Percentiles rank a stretch among this genome's conserved stretches.
phyloP scores from a whole-genome alignment of 2,113 vertebrate species.

The Leucosticte australis region DNA sequence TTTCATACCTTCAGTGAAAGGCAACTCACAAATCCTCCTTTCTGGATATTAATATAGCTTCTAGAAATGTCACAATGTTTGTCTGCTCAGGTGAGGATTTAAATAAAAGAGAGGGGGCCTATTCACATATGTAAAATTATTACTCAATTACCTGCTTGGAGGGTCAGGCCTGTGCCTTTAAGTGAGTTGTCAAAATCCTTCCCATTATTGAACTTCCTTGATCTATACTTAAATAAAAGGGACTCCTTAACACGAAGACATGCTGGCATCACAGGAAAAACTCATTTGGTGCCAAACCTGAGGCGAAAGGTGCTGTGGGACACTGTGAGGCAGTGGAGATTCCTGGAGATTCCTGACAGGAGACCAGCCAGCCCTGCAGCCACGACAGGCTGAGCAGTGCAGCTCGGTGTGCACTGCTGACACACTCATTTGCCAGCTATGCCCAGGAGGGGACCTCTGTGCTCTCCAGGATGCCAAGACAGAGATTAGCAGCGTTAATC shows the following conservation, averaged over 20 bases:
- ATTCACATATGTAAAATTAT: neutral
- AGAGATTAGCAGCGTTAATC: neutral
- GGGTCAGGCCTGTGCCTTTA: neutral
- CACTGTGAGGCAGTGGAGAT: accelerated
- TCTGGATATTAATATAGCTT: neutral
- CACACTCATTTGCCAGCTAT: neutral
- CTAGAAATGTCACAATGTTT: neutral
- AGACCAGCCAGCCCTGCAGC: neutral
- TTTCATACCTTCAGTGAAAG: neutral
- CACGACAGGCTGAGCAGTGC: accelerated
- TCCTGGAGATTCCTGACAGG: neutral
- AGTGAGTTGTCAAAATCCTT: neutral
- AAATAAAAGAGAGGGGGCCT: neutral
- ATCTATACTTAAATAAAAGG: neutral
- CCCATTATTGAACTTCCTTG: neutral
- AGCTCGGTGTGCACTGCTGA: too few species aligned
- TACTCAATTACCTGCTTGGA: neutral
- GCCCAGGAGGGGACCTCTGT: neutral
- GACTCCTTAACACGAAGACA: neutral
- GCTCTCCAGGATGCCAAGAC: neutral
- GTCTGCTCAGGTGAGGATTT: neutral
- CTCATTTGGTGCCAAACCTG: neutral
- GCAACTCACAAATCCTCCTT: neutral
- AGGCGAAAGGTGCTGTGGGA: neutral
- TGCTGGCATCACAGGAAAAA: neutral